Evolutionary conservation across 2,888 invertebrate genomes (phyloP).

Genomic region (Thalpophila matura): DNA sequence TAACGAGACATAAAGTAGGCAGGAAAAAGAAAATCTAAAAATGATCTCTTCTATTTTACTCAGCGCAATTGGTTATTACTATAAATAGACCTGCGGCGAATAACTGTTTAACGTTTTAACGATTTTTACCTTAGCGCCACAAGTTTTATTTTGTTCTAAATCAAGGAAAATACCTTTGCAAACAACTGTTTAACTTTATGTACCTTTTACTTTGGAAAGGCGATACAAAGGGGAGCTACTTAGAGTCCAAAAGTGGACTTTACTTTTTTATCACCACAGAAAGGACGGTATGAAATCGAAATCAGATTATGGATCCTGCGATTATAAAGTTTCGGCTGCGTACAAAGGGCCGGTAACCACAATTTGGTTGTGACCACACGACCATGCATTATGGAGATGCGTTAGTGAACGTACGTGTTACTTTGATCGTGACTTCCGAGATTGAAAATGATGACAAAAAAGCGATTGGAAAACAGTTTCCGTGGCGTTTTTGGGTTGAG

Average conservation of each 20-base stretch:
- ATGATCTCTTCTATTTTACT: conserved; percentile 48
- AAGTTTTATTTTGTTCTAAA: conserved; percentile 68
- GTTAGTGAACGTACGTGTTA: conserved; percentile 70
- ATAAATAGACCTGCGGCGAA: conserved; percentile 41
- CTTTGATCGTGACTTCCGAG: conserved; percentile 79
- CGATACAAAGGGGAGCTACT: conserved; percentile 75
- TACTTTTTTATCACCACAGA: conserved; percentile 84
- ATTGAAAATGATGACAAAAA: conserved; percentile 63
- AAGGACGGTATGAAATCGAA: conserved; percentile 84
- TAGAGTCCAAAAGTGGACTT: conserved; percentile 75
- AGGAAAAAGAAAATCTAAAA: conserved; percentile 63
- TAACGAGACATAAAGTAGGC: conserved; percentile 59
- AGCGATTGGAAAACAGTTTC: conserved; percentile 60
- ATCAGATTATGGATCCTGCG: conserved; percentile 84
- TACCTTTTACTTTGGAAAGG: conserved; percentile 73
- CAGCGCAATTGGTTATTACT: conserved; percentile 55
- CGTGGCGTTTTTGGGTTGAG: conserved; percentile 58
- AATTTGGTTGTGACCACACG: conserved; percentile 76
- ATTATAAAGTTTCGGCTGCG: conserved; percentile 83
- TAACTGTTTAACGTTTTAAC: conserved; percentile 55
- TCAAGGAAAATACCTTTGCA: conserved; percentile 68
- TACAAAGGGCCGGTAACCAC: conserved; percentile 75
- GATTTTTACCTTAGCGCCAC: conserved; percentile 63
- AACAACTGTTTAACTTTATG: conserved; percentile 73
- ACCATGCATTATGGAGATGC: conserved; percentile 72